Conservation (phyloP, 1,140 invertebrate species). For the Microplitis demolitor region DNA sequence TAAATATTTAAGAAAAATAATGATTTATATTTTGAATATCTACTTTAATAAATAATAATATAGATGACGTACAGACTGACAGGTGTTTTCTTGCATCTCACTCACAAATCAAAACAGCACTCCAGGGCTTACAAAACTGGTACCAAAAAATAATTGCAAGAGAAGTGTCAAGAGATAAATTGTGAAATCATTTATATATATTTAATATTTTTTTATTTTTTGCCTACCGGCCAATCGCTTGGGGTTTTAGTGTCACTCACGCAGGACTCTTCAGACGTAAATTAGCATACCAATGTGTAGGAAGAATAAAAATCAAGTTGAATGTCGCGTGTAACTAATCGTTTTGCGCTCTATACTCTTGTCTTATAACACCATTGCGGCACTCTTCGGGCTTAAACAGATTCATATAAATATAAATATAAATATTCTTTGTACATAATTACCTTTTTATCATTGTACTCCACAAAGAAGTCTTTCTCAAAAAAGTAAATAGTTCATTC, state of each 20-base stretch:
- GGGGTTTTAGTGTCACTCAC: conserved; percentile 23
- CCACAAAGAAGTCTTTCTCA: too few relatives aligned
- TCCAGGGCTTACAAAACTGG: conserved; percentile 11
- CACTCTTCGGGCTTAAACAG: too few relatives aligned
- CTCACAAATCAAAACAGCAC: conserved; percentile 39
- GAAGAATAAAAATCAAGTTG: conserved; percentile 40
- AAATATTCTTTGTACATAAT: too few relatives aligned
- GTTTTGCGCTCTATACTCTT: conserved; percentile 26
- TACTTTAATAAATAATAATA: conserved; percentile 3
- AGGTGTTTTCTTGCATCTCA: conserved; percentile 37
- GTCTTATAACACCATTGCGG: not conserved
- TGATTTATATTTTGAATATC: not conserved
- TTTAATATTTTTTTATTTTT: not conserved
- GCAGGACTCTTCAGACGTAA: conserved; percentile 22
- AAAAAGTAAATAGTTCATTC: too few relatives aligned
- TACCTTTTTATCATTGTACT: too few relatives aligned
- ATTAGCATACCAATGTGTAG: conserved; percentile 53
- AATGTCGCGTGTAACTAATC: conserved; percentile 52
- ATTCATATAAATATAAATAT: too few relatives aligned
- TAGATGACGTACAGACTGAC: conserved; percentile 27
- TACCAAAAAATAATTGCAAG: not conserved
- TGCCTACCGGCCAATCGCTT: not conserved
- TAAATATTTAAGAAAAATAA: not conserved
- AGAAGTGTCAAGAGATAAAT: conserved; percentile 12
- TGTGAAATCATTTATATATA: conserved; percentile 14